A percentile compares a stretch with the other conserved stretches of the same genome.
phyloP scores from a whole-genome alignment of 2,113 vertebrate genomes.

The Catharus fuscescens region DNA sequence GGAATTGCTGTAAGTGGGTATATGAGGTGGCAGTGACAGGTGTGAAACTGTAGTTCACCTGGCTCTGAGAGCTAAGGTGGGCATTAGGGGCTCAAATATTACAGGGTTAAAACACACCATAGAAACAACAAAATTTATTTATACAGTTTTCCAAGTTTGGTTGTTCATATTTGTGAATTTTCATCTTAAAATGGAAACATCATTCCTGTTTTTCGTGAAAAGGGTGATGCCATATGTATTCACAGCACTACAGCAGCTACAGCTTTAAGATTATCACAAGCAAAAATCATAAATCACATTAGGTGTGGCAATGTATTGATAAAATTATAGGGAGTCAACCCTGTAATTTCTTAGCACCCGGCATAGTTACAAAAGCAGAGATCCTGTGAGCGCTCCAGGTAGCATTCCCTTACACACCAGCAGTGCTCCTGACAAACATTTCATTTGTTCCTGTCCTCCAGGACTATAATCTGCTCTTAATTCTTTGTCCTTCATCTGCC shows the following conservation, averaged over 20 bases:
- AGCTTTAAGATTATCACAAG: constrained; percentile 23
- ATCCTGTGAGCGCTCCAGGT: neutral
- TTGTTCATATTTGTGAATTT: neutral
- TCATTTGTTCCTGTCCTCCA: constrained; percentile 17
- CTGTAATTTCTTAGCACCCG: constrained; percentile 36
- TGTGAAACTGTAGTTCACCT: neutral
- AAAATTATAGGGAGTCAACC: constrained; percentile 42
- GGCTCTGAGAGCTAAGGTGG: neutral
- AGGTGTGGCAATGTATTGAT: constrained; percentile 22
- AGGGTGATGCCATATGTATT: neutral
- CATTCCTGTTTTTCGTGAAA: neutral
- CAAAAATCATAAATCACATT: constrained; percentile 31
- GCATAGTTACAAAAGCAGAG: neutral
- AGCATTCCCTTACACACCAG: neutral
- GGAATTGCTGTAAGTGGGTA: neutral
- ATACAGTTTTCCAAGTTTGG: neutral
- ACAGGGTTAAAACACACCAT: neutral
- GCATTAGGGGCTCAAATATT: neutral
- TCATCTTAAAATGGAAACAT: neutral
- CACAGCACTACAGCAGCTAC: neutral
- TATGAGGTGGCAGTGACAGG: neutral
- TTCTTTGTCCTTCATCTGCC: constrained; percentile 27
- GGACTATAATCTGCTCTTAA: constrained; percentile 19
- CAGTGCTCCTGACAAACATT: neutral
- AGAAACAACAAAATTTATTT: neutral